Conservation (phyloP, 2,797 vertebrate genomes). For the Echiichthys vipera region DNA sequence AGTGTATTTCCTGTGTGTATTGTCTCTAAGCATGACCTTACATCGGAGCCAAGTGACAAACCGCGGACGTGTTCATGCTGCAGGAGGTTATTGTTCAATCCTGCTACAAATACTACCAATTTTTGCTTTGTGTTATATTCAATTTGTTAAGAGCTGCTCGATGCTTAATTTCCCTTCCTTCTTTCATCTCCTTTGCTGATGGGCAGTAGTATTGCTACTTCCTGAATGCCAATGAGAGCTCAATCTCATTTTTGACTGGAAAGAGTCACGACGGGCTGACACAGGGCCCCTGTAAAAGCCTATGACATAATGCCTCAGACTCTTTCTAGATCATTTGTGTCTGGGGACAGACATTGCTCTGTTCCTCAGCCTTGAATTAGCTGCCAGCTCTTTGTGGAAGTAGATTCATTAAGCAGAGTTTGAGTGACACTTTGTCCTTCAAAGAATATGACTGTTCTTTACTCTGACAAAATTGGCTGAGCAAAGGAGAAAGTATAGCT, state of each 20-base stretch:
- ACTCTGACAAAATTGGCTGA: constrained; percentile 20
- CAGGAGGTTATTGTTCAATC: background rate
- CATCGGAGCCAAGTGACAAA: background rate
- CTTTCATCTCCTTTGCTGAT: constrained; percentile 26
- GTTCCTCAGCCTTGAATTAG: constrained; percentile 16
- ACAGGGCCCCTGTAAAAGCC: constrained; percentile 6
- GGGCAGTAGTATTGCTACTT: background rate
- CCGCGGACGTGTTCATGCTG: background rate
- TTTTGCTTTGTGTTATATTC: background rate
- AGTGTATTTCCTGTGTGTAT: background rate
- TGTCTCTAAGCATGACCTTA: background rate
- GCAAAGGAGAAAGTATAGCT: background rate
- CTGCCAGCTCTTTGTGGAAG: constrained; percentile 31
- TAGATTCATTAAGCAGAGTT: constrained; percentile 37
- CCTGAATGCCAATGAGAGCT: constrained; percentile 27
- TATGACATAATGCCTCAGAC: constrained; percentile 9
- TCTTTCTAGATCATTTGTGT: constrained; percentile 28
- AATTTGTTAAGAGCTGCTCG: background rate
- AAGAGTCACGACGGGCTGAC: constrained; percentile 1
- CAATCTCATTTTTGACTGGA: constrained; percentile 24
- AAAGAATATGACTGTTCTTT: constrained; percentile 12
- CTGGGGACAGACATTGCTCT: constrained; percentile 26
- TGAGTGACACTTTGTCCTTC: constrained; percentile 43
- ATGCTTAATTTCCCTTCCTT: too few species aligned
- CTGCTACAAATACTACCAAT: background rate